Evolutionary conservation across 2,113 vertebrate species (phyloP), one percentile per base, ranked within the genome.

Genomic region (Tupaia tana): DNA sequence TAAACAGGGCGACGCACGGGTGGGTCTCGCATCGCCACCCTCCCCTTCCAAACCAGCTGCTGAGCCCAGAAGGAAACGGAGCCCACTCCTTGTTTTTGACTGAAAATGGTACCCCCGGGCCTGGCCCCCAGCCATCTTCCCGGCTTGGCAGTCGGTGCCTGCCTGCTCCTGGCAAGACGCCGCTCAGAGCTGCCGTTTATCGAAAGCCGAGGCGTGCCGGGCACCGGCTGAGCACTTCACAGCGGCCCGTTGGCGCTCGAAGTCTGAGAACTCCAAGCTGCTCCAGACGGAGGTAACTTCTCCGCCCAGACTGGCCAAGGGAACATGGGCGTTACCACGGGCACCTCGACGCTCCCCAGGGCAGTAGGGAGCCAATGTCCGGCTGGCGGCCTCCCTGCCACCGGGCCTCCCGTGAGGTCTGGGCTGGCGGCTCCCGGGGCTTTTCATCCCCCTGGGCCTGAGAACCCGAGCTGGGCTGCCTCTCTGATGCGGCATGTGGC

Each of bases 41-140:
- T 18, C 63, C 78, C 84, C 71, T 67, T 20, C 81, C 18, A 90
- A 90, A 13, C 67, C 77, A 77, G 95, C 71, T 84, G 92, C 93
- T 15, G 9, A 25, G 85, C 78, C 75, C 93, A 95, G 90, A 70
- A 93, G 96, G 94, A 95, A 97, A 19, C 1, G 7, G 12, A 71
- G 67, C 97, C 90, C 87, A 85, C 84, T 87, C 96, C 85, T 94
- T 97, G 94, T 96, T 93, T 90, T 27, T 63, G 96, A 90, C 97
- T 97, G 97, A 59, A 97, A 97, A 70, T 95, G 97, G 96, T 78
- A 94, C 94, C 96, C 97, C 96, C 78, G 2, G 93, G 88, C 78
- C 43, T 92, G 95, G 96, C 95, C 0, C 71, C 90, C 90, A 0
- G 95, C 96, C 96, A 56, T 0, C 2, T 82, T 86, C 93, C 84